Base-by-base conservation (phyloP, 2,113 vertebrate genomes). In the Mirounga angustirostris region DNA sequence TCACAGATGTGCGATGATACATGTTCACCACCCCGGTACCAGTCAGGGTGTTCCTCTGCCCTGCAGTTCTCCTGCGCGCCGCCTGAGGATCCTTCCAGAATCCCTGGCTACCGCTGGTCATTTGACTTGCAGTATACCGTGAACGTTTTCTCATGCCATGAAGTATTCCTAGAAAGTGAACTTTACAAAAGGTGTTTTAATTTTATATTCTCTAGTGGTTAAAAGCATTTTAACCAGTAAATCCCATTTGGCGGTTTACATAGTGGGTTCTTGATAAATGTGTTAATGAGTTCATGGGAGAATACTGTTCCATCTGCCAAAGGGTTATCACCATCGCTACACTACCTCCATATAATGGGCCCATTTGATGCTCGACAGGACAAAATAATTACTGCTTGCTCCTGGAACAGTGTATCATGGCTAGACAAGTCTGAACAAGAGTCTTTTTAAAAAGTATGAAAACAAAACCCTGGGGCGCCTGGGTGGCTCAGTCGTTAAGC, bases 41-140 rank as follows among this genome's bases (percentile, higher is more conserved):
- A 2, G 1, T 10, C 33, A 0, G 22, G 22, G 58, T 11, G 1
- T 1, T 4, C 28, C 21, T 0, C 46, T 0, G 22, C 4, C 46
- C 30, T 9, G 1, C 16, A 19, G 1, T 1, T 3, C 28, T 30
- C 0, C 59, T 2, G 24, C 1, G 14, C 10, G 19, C 54, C 52
- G 0, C 50, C 24, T 28, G 0, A 5, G 6, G 4, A 3, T 36
- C 26, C 18, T 26, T 11, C 28, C 0, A 0, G 67, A 83, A 10
- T 13, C 24, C 58, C 5, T 7, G 18, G 50, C 50, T 24, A 1
- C 26, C 56, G 2, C 2, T 2, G 18, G 8, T n/a, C 33, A 5
- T 59, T 43, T 36, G 11, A n/a, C 58, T 73, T 26, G 21, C n/a
- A 21, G 40, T 10, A 10, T 21, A 33, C 13, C 10, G 2, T 12